A percentile compares a stretch with the other conserved stretches of the same genome.
Evolutionary conservation across 2,888 invertebrate genomes (phyloP).

Genomic region (Stenurella melanura): DNA sequence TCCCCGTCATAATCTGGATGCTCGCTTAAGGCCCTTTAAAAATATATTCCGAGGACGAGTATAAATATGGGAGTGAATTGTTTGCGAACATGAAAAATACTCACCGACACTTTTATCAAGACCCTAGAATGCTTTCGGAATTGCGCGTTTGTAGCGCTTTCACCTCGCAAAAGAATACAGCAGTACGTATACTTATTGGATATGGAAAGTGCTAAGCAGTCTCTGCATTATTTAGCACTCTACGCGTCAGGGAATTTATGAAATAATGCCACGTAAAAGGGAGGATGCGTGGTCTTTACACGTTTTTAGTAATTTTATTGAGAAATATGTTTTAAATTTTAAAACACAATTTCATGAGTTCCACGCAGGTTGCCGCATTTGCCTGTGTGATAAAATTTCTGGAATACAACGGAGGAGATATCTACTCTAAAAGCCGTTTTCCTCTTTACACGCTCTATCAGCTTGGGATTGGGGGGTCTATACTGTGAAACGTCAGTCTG

Average conservation of each 20-base stretch:
- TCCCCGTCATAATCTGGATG: not conserved
- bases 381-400: not conserved
- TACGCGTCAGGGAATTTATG: constrained; percentile 50
- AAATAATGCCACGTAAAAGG: constrained; percentile 46
- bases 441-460: not conserved
- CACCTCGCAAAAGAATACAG: not conserved
- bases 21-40: not conserved
- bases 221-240: constrained; percentile 50
- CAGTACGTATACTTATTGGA: constrained; percentile 46
- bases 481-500: no score
- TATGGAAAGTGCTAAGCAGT: constrained; percentile 50
- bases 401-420: not conserved
- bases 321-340: constrained; percentile 46
- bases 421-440: not conserved
- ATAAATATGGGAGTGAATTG: not conserved
- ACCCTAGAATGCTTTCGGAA: not conserved
- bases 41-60: not conserved
- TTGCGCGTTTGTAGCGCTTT: not conserved
- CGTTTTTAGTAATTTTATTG: constrained; percentile 48
- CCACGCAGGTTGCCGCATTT: constrained; percentile 10
- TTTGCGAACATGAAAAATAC: constrained; percentile 7
- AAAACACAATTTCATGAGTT: constrained; percentile 44
- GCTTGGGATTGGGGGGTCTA: no score
- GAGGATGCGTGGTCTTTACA: constrained; percentile 45
- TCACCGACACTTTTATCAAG: not conserved